A percentile compares a stretch with the other conserved stretches of the same genome.
Conservation (phyloP, 2,797 vertebrate genomes). For the Euthynnus affinis region DNA sequence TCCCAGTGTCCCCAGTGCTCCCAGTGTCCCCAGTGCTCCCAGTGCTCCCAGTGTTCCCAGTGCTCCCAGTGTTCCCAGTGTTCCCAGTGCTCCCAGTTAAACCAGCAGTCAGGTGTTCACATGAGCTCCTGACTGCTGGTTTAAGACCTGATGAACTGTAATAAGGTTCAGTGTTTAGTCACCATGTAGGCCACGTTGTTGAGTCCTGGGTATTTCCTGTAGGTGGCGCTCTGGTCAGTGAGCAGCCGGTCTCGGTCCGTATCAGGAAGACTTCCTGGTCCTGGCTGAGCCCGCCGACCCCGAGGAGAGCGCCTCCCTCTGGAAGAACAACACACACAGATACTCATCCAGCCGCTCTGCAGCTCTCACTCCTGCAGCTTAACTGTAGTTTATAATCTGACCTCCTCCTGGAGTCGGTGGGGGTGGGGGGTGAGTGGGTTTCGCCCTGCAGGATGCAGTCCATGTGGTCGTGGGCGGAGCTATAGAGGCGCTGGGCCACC, state of each 20-base stretch:
- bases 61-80: no score
- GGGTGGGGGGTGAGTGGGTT: constrained; percentile 87
- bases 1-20: no score
- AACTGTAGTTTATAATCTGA: no score
- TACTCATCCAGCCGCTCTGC: not conserved
- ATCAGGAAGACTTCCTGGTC: constrained; percentile 90
- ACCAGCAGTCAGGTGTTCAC: no score
- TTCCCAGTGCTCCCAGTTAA: no score
- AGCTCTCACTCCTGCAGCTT: no score
- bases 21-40: no score
- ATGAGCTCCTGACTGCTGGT: no score
- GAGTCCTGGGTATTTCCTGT: constrained; percentile 95
- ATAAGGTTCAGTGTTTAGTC: constrained; percentile 11
- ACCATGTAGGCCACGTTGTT: constrained; percentile 98
- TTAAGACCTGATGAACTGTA: no score
- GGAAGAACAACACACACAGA: constrained; percentile 46
- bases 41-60: no score
- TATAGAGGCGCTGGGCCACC: constrained; percentile 90
- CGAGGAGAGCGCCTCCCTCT: constrained; percentile 93
- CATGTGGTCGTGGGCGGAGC: constrained; percentile 96
- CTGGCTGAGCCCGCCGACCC: constrained; percentile 89
- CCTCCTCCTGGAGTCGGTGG: constrained; percentile 93
- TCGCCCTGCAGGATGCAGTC: constrained; percentile 95
- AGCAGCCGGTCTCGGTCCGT: constrained; percentile 93
- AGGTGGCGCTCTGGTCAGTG: constrained; percentile 93